Conservation (phyloP, 2,797 vertebrate species). For the Otus scops region DNA sequence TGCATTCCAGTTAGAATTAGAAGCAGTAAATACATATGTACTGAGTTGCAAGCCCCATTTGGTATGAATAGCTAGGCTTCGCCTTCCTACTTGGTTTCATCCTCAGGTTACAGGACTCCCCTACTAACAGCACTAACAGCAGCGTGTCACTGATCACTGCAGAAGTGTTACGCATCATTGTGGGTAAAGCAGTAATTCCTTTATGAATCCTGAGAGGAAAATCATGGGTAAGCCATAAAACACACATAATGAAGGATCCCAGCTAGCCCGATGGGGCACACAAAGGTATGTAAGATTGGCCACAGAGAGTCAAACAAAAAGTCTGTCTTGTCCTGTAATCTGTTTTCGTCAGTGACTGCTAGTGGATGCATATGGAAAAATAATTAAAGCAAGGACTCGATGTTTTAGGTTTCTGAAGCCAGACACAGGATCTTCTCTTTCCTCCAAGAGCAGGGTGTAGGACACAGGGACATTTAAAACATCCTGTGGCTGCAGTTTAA, state of each 20-base stretch:
- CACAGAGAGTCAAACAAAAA: not conserved
- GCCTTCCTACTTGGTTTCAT: not conserved
- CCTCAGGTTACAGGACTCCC: not conserved
- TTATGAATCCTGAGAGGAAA: not conserved
- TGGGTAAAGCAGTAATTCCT: not conserved
- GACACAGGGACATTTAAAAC: not conserved
- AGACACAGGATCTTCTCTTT: not conserved
- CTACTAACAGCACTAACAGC: not conserved
- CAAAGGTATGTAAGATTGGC: not conserved
- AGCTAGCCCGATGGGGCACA: not conserved
- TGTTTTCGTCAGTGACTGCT: not conserved
- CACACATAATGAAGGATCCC: not conserved
- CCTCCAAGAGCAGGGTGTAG: not conserved
- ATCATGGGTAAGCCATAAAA: not conserved
- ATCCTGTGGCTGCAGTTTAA: not conserved
- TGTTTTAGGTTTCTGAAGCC: not conserved
- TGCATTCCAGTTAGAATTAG: not conserved
- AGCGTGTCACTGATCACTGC: not conserved
- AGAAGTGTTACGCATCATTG: not conserved
- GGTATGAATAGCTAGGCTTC: not conserved
- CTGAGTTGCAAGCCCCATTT: not conserved
- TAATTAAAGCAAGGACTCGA: not conserved
- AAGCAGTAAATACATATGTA: not conserved
- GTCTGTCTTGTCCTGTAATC: not conserved
- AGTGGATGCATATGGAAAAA: not conserved